These are phyloP conservation scores for Microplitis mediator DNA, from an alignment of 1,140 invertebrate genomes.

Conservation along the genomic window DNA sequence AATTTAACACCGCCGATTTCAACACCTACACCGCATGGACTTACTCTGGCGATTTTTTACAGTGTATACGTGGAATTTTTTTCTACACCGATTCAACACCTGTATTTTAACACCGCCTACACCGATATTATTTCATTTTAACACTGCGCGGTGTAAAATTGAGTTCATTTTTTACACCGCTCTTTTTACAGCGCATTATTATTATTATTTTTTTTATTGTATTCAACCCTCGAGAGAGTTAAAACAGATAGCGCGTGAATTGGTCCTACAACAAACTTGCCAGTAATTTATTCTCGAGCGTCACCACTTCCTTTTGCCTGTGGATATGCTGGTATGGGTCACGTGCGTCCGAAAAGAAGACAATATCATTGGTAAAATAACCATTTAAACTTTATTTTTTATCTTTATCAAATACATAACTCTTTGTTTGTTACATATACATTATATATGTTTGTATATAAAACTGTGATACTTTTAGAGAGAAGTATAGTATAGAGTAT, in stretches of 20 bases:
- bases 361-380: background rate
- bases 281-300: slow-evolving; percentile 16
- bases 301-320: slow-evolving; percentile 16
- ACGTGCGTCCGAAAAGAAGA: background rate
- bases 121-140: too few relatives aligned
- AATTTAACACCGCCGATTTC: too few relatives aligned
- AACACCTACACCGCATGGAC: too few relatives aligned
- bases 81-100: too few relatives aligned
- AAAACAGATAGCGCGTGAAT: background rate
- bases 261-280: slow-evolving; percentile 1
- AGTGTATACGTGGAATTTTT: too few relatives aligned
- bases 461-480: too few relatives aligned
- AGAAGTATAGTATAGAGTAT: too few relatives aligned
- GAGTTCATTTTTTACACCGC: too few relatives aligned
- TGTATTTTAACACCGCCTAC: too few relatives aligned
- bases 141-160: too few relatives aligned
- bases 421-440: background rate
- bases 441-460: background rate
- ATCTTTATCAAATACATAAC: background rate
- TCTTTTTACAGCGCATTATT: background rate
- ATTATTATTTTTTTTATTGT: background rate
- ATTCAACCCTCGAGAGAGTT: background rate
- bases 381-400: background rate
- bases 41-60: too few relatives aligned
- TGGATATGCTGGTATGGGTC: background rate